A percentile compares a stretch with the other conserved stretches of the same genome.
phyloP scores from a whole-genome alignment of 2,113 vertebrate genomes.

The Semicossyphus pulcher region DNA sequence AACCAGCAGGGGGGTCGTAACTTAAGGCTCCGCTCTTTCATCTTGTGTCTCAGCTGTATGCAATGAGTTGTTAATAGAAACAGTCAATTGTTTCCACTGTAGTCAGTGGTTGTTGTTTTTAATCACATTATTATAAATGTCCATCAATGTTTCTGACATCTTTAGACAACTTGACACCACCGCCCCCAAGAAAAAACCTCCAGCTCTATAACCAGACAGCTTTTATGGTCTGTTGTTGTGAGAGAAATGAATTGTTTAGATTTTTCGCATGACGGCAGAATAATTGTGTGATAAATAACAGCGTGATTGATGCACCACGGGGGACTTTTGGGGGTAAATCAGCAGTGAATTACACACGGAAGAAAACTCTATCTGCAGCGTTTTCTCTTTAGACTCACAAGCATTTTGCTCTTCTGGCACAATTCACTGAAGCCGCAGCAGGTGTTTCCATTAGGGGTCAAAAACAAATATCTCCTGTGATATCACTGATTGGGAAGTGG shows the following conservation, averaged over 20 bases:
- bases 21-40: not conserved
- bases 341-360: not conserved
- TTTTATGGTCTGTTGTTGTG: constrained; percentile 3
- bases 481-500: not conserved
- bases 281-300: constrained; percentile 17
- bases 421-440: constrained; percentile 1
- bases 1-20: not conserved
- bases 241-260: constrained; percentile 1
- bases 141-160: not conserved
- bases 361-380: not conserved
- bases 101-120: not conserved
- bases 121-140: not conserved
- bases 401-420: not conserved
- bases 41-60: not conserved
- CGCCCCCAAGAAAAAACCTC: not conserved
- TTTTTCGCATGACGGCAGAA: constrained; percentile 8
- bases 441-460: not conserved
- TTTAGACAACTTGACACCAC: not conserved
- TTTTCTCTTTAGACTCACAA: constrained; percentile 3
- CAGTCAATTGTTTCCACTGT: not conserved
- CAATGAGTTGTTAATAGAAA: constrained; percentile 7
- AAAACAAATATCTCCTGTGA: not conserved
- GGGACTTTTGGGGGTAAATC: not conserved
- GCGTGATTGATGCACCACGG: not conserved
- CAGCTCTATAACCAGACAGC: not conserved